Evolutionary conservation across 1,140 invertebrate species (phyloP).

Genomic region (Caenorhabditis brenneri): DNA sequence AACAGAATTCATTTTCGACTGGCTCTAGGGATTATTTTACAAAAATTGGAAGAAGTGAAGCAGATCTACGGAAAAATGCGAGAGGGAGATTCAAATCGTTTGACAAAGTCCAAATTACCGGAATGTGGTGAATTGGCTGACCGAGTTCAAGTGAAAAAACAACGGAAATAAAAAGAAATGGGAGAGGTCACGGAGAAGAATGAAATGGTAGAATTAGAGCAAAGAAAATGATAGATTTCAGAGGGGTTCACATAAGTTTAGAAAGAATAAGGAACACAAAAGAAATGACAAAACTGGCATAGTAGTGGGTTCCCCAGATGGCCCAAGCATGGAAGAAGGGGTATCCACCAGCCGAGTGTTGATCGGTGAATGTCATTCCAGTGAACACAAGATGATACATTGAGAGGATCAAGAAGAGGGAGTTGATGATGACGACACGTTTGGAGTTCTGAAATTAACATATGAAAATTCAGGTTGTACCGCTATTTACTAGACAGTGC

Average conservation of each 20-base stretch:
- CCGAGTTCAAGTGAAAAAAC: not conserved
- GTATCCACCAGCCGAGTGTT: not conserved
- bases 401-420: not conserved
- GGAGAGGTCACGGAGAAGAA: not conserved
- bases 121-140: not conserved
- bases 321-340: not conserved
- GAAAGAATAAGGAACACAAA: not conserved
- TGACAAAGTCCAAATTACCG: not conserved
- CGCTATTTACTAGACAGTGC: no score
- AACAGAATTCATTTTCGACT: no score
- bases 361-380: conserved; percentile 32
- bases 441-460: not conserved
- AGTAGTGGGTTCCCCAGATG: conserved; percentile 11
- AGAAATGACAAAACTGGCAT: conserved; percentile 16
- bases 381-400: conserved; percentile 24
- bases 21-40: no score
- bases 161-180: not conserved
- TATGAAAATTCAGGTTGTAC: no score
- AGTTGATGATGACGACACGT: not conserved
- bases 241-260: not conserved
- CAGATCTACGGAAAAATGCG: not conserved
- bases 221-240: not conserved
- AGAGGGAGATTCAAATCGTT: not conserved
- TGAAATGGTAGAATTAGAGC: not conserved
- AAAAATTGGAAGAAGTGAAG: not conserved